Percentiles rank a stretch among this genome's conserved stretches.
Evolutionary conservation across 2,113 vertebrate genomes (phyloP).

Genomic region (Heteronetta atricapilla): DNA sequence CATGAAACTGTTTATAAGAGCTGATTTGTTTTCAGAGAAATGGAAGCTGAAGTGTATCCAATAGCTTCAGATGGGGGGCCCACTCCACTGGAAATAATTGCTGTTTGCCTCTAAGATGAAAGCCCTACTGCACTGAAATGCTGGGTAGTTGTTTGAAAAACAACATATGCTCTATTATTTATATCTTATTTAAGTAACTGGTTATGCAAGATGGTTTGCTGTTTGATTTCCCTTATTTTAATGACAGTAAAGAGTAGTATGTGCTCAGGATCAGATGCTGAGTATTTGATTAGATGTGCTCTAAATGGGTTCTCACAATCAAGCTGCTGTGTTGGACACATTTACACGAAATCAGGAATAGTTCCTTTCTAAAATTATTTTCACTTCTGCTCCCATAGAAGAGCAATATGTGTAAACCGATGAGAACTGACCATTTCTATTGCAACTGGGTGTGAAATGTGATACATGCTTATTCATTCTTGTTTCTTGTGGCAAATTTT

Average conservation of each 20-base stretch:
- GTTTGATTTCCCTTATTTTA: not conserved
- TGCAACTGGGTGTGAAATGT: not conserved
- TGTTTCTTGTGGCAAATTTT: not conserved
- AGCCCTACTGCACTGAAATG: not conserved
- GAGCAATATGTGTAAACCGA: not conserved
- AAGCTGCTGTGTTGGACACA: not conserved
- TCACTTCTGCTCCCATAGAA: not conserved
- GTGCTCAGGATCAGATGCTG: not conserved
- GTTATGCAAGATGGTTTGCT: conserved; percentile 1
- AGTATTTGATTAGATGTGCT: not conserved
- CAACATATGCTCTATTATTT: not conserved
- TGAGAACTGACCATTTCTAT: not conserved
- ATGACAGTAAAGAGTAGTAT: not conserved
- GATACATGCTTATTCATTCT: not conserved
- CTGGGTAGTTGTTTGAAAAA: conserved; percentile 13
- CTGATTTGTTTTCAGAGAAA: not conserved
- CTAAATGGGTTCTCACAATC: not conserved
- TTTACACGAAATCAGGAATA: not conserved
- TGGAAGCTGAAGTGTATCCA: not conserved
- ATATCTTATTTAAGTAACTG: not conserved
- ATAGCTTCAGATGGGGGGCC: not conserved
- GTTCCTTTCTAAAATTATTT: not conserved
- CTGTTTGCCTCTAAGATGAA: not conserved
- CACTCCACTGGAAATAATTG: not conserved
- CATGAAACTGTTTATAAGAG: not conserved